A percentile compares a stretch with the other conserved stretches of the same genome.
Evolutionary conservation across 92 coral and sea anemone species (phyloP).

Genomic region (Muricea muricata): DNA sequence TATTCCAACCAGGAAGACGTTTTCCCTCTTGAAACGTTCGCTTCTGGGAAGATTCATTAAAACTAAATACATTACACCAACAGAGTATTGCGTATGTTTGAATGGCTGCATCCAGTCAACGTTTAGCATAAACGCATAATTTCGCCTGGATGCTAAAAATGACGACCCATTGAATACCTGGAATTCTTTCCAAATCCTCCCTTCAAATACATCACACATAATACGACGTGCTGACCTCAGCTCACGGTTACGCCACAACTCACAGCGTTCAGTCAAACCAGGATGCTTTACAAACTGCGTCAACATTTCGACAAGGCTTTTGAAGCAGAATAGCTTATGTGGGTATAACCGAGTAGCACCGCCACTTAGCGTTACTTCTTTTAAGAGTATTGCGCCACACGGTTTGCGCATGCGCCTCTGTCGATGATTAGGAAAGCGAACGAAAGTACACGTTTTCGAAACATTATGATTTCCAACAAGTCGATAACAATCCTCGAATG

Average conservation of each 20-base stretch:
- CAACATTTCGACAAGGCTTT: not conserved
- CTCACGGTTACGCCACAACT: conserved; percentile 63
- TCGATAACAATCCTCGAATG: not conserved
- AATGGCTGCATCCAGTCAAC: conserved; percentile 80
- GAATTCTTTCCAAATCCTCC: conserved; percentile 30
- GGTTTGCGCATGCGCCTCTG: not conserved
- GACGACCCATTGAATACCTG: conserved; percentile 17
- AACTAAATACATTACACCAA: conserved; percentile 69
- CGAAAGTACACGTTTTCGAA: not conserved
- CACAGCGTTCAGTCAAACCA: conserved; percentile 57
- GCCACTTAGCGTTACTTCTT: not conserved
- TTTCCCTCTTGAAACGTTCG: conserved; percentile 65
- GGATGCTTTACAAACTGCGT: conserved; percentile 25
- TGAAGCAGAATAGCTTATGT: not conserved
- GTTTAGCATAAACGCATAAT: conserved; percentile 39
- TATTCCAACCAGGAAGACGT: conserved; percentile 65
- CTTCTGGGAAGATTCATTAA: conserved; percentile 70
- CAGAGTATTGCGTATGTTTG: conserved; percentile 62
- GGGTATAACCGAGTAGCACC: not conserved
- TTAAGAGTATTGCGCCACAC: not conserved
- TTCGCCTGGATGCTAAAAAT: not conserved
- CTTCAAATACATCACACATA: conserved; percentile 51
- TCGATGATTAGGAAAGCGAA: not conserved
- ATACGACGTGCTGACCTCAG: conserved; percentile 54
- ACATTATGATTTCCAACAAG: not conserved